Conservation (phyloP, 1,140 invertebrate genomes). For the Ectropis grisescens region DNA sequence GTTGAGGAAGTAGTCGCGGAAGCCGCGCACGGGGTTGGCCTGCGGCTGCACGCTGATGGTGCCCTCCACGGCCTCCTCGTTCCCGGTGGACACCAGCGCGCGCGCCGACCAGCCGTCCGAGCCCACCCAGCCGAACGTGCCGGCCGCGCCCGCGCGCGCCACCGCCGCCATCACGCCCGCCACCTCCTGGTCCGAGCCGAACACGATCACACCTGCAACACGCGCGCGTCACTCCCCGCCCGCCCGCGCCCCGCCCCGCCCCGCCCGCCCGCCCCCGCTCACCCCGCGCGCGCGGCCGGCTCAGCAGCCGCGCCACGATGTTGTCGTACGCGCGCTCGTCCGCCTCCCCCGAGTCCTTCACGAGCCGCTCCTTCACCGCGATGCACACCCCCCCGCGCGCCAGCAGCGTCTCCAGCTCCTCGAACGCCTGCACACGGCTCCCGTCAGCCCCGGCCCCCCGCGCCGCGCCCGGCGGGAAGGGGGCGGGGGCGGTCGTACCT, state of each 20-base stretch:
- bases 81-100: constrained; percentile 87
- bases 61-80: constrained; percentile 89
- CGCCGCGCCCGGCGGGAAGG: too few relatives aligned
- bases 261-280: constrained; percentile 83
- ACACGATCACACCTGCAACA: constrained; percentile 90
- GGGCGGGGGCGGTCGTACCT: too few relatives aligned
- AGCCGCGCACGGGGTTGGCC: constrained; percentile 89
- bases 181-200: constrained; percentile 96
- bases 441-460: too few relatives aligned
- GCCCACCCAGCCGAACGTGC: constrained; percentile 93
- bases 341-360: constrained; percentile 95
- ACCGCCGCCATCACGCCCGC: constrained; percentile 94
- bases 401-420: constrained; percentile 89
- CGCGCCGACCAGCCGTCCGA: constrained; percentile 93
- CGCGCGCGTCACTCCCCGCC: not conserved
- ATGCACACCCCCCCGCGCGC: constrained; percentile 90
- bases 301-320: constrained; percentile 85
- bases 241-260: constrained; percentile 11
- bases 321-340: constrained; percentile 88
- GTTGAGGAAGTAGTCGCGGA: constrained; percentile 89
- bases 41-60: constrained; percentile 92
- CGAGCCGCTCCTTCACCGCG: constrained; percentile 92
- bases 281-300: constrained; percentile 90
- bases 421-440: constrained; percentile 96
- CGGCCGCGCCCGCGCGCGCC: constrained; percentile 86